Evolutionary conservation across 2,888 invertebrate species (phyloP).

Genomic region (Ashinkailepas kermadecensis): DNA sequence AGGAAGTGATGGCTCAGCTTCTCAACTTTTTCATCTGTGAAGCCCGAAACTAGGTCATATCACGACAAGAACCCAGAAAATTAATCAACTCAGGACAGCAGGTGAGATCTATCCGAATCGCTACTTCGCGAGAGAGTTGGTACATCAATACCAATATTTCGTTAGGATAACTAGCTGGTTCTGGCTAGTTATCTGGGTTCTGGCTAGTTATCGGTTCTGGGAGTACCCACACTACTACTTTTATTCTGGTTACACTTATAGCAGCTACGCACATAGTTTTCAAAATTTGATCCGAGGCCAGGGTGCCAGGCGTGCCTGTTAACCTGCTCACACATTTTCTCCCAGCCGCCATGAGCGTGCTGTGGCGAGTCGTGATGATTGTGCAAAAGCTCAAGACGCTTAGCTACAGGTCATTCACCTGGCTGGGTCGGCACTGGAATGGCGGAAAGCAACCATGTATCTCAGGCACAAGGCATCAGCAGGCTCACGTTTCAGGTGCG

Average conservation of each 20-base stretch:
- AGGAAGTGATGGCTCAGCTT: background rate
- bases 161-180: background rate
- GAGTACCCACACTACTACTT: background rate
- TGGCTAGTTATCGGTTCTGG: no score
- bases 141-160: background rate
- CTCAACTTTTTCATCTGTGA: background rate
- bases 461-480: background rate
- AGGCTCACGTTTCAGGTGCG: background rate
- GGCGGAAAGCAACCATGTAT: background rate
- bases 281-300: background rate
- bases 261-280: background rate
- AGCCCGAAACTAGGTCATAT: background rate
- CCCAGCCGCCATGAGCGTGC: background rate
- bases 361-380: background rate
- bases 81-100: background rate
- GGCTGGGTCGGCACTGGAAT: background rate
- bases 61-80: background rate
- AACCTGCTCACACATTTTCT: background rate
- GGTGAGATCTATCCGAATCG: background rate
- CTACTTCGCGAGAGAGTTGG: background rate
- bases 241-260: background rate
- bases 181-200: no score
- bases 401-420: background rate
- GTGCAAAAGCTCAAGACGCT: background rate
- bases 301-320: background rate